Conservation (phyloP, 2,113 vertebrate genomes). For the Columba livia region DNA sequence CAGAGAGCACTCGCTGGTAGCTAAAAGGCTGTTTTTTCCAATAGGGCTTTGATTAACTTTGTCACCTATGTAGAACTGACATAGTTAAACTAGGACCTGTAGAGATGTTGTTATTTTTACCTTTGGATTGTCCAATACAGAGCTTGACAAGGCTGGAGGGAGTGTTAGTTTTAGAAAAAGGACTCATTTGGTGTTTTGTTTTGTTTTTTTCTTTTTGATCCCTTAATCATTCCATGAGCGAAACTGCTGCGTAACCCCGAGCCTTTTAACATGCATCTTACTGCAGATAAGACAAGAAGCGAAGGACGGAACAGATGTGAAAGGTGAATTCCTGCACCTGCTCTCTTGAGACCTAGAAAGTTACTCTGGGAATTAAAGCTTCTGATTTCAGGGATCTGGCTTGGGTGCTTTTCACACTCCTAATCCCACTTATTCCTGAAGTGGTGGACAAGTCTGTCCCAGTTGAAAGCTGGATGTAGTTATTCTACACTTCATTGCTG, state of each 20-base stretch:
- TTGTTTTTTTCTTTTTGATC: background rate
- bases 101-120: background rate
- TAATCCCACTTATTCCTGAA: rapidly evolving
- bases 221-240: background rate
- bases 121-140: background rate
- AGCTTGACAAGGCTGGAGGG: background rate
- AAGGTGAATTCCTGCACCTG: background rate
- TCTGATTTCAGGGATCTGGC: background rate
- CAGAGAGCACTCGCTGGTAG: background rate
- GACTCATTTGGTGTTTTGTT: background rate
- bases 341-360: background rate
- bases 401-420: background rate
- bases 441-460: background rate
- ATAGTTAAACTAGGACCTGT: background rate
- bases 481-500: background rate
- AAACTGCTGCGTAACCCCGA: background rate
- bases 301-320: background rate
- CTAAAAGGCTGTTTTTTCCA: background rate
- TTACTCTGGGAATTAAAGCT: background rate
- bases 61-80: background rate
- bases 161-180: background rate
- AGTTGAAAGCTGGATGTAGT: background rate
- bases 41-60: background rate
- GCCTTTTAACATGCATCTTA: background rate
- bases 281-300: background rate